These are phyloP conservation scores for Chrysaora quinquecirrha DNA, from an alignment of 30 jellyfish, hydroid and myxozoan genomes.

Conservation along the genomic window DNA sequence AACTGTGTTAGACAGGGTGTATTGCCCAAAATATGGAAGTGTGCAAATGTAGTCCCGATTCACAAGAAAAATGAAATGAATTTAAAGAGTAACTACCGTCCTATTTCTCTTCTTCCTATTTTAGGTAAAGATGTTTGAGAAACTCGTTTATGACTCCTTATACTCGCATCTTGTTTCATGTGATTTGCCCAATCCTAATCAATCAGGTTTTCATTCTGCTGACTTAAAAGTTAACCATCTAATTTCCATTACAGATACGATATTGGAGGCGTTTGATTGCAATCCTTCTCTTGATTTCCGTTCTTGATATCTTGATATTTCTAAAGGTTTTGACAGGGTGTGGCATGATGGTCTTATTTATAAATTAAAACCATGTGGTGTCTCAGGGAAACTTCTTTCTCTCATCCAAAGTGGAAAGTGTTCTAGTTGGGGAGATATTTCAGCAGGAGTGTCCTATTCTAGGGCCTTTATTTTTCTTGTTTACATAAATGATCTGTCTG, in stretches of 20 bases:
- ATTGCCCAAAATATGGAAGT: constrained; percentile 42
- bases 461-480: constrained; percentile 41
- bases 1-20: not conserved
- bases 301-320: constrained; percentile 53
- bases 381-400: constrained; percentile 47
- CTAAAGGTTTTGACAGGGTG: constrained; percentile 63
- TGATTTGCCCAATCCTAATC: constrained; percentile 53
- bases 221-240: constrained; percentile 44
- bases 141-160: constrained; percentile 46
- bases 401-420: constrained; percentile 42
- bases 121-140: constrained; percentile 42
- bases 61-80: constrained; percentile 22
- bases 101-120: constrained; percentile 29
- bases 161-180: constrained; percentile 60
- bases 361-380: constrained; percentile 58
- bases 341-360: constrained; percentile 67
- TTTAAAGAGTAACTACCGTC: constrained; percentile 31
- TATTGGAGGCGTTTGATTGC: constrained; percentile 34
- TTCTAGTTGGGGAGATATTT: constrained; percentile 59
- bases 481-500: no score
- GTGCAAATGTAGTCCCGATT: constrained; percentile 44
- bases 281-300: constrained; percentile 46
- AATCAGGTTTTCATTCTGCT: constrained; percentile 63
- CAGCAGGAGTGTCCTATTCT: constrained; percentile 43
- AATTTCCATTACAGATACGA: constrained; percentile 44